Evolutionary conservation across 2,797 vertebrate genomes (phyloP), one percentile per base, ranked within the genome.

Genomic region (Loris lydekkerianus): DNA sequence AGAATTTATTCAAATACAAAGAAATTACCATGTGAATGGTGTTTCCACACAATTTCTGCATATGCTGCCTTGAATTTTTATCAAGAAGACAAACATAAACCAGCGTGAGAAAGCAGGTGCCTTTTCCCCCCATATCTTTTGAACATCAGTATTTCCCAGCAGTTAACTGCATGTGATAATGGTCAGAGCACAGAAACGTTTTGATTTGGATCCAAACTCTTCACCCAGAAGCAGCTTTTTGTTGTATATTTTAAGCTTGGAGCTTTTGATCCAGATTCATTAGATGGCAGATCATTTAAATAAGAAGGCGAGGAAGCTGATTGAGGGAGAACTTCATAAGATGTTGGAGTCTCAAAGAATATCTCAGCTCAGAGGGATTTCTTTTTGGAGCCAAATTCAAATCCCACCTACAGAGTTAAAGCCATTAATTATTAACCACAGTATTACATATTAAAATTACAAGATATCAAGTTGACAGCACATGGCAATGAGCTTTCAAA

Each of bases 11-110:
- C 97, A 97, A 75, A 96, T 97, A 98, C 97, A 98, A 98, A 98
- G 87, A 87, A 98, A 98, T 98, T 98, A 98, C 96, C 98, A 99
- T 98, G 97, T 98, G 98, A 98, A 98, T 98, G 97, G 97, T 60
- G 82, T 95, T 98, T 98, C 98, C 1, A 18, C 94, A 97, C 96
- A 94, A 97, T 98, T 98, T 98, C 98, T 98, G 97, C 94, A 97
- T 98, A 97, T 96, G 97, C 97, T 96, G 94, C 92, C 98, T 97
- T 98, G 98, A 96, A 98, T 98, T 98, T 98, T 99, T 98, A 98
- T 98, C 97, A 97, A 98, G 98, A 98, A 37, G 49, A 96, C 97
- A 98, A 98, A 98, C 95, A 98, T 96, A 96, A 96, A 97, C 97
- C 93, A 98, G 97, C 96, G 96, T 98, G 98, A 98, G 98, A 98